These are phyloP conservation scores for Eupithecia subumbrata DNA, from an alignment of 2,888 invertebrate species.

Conservation along the genomic window DNA sequence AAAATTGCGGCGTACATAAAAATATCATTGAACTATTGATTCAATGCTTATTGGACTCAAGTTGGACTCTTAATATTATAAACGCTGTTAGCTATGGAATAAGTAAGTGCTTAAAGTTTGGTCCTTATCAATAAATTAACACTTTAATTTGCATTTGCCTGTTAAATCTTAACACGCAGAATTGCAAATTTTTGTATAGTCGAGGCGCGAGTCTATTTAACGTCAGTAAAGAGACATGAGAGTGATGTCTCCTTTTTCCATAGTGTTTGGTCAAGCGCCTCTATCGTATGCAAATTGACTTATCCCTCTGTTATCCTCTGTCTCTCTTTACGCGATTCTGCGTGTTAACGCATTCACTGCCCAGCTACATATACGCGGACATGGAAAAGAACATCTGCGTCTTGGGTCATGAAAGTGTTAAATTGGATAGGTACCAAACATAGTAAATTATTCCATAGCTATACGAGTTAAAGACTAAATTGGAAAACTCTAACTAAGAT, in stretches of 20 bases:
- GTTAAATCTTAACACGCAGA: not conserved
- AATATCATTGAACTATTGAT: not conserved
- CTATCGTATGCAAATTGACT: no score
- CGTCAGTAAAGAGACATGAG: no score
- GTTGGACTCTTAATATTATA: not conserved
- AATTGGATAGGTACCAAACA: not conserved
- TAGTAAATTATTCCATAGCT: slow-evolving; percentile 17
- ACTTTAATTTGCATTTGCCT: not conserved
- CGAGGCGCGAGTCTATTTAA: no score
- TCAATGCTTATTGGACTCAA: not conserved
- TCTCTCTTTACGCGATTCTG: no score
- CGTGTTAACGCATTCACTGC: no score
- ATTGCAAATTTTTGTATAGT: not conserved
- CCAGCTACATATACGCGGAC: no score
- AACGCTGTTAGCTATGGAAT: not conserved
- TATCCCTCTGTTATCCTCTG: no score
- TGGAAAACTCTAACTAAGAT: slow-evolving; percentile 54
- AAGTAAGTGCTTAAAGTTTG: not conserved
- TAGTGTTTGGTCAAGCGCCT: no score
- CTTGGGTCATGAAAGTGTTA: no score
- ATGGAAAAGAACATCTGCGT: no score
- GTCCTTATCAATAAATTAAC: not conserved
- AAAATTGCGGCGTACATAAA: not conserved
- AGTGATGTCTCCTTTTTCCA: not conserved
- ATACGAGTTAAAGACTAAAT: slow-evolving; percentile 40